These are phyloP conservation scores for Myiozetetes cayanensis DNA, from an alignment of 2,113 vertebrate species.

Conservation along the genomic window DNA sequence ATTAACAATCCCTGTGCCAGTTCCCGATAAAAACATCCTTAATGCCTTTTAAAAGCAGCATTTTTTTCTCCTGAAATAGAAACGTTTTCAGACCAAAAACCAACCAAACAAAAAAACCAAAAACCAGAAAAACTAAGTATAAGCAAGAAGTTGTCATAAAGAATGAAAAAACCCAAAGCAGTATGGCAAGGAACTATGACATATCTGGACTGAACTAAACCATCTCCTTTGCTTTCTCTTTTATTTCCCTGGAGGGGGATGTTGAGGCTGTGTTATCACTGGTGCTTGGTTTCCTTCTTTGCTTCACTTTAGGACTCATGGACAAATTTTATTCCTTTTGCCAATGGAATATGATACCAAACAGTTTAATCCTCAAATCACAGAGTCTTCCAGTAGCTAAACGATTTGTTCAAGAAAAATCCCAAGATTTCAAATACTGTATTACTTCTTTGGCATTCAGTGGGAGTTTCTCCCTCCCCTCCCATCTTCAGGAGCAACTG, in stretches of 20 bases:
- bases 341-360: background rate
- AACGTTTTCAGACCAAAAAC: background rate
- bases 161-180: background rate
- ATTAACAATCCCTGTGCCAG: background rate
- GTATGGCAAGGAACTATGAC: background rate
- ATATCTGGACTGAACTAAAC: background rate
- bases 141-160: background rate
- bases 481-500: background rate
- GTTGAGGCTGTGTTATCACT: fast-evolving
- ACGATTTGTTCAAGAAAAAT: background rate
- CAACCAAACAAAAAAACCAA: too few relatives aligned
- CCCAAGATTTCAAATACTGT: background rate
- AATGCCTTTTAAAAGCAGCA: background rate
- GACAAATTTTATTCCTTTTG: background rate
- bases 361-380: background rate
- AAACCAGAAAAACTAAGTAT: background rate
- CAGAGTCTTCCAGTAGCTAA: background rate
- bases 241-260: background rate
- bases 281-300: background rate
- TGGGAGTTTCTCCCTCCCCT: background rate
- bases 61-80: conserved; percentile 20
- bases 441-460: background rate
- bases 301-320: background rate
- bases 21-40: background rate
- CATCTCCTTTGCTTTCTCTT: background rate